Base-by-base conservation (phyloP, 2,797 vertebrate genomes). In the Peromyscus melanophrys region DNA sequence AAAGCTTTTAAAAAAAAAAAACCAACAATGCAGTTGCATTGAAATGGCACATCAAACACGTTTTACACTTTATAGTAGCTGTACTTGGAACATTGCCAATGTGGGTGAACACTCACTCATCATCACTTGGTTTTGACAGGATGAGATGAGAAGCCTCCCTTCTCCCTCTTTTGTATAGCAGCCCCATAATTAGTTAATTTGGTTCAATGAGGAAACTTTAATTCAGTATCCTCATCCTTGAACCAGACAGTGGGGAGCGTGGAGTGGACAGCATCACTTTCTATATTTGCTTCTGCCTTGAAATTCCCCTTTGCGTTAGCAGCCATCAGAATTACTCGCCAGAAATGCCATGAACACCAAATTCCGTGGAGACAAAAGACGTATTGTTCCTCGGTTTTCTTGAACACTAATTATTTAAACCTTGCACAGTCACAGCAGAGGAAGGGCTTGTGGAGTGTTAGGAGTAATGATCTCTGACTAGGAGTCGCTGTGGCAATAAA, bases 401-500 rank as follows among this genome's bases (percentile, higher is more conserved):
- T 97, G 86, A 61, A 13, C 55, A 94, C 59, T 86, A 77, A 46
- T 93, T 65, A 37, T 12, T 84, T 71, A 19, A 96, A 76, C 83
- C 63, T 1, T 85, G 37, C 80, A 59, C 92, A 87, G 52, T 89
- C 96, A 40, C 49, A 85, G 31, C 40, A 65, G 90, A 95, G 82
- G 92, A 76, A 19, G 96, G 31, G 31, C 67, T 96, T 94, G 23
- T 92, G 76, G 95, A 40, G 37, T 96, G 73, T 25, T n/a, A 92
- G 94, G 96, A 96, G 92, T 97, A 95, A 97, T 86, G 91, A 40
- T 31, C 94, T 98, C 97, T 97, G 90, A 96, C 90, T 34, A 67
- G 76, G 78, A 94, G n/a, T 96, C 27, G 85, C 84, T 94, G 94
- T 97, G 98, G 96, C 94, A 34, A 73, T 97, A 97, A 95, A 78